A percentile compares a stretch with the other conserved stretches of the same genome.
Conservation (phyloP, 37 sponge, comb jelly and placozoan genomes). For the Dysidea cf. avara region DNA sequence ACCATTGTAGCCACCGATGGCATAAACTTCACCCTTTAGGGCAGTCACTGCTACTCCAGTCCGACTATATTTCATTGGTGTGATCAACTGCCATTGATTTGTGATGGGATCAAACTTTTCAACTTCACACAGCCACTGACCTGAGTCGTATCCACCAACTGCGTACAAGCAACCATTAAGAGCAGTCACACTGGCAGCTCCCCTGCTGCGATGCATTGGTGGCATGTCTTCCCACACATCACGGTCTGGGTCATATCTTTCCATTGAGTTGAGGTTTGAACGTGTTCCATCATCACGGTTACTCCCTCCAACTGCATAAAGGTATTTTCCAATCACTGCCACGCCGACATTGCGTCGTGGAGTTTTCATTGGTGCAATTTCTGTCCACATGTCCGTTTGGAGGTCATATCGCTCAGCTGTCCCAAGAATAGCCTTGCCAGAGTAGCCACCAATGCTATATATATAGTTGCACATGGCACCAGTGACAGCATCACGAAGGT, state of each 20-base stretch:
- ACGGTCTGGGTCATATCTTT: conserved; percentile 82
- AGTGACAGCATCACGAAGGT: conserved; percentile 79
- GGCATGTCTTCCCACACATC: conserved; percentile 93
- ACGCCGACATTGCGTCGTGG: conserved; percentile 89
- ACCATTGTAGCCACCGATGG: conserved; percentile 91
- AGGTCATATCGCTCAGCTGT: conserved; percentile 88
- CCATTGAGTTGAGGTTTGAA: conserved; percentile 89
- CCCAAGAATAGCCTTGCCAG: conserved; percentile 82
- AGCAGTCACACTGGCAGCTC: conserved; percentile 86
- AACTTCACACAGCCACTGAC: conserved; percentile 93
- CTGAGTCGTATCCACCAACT: conserved; percentile 88
- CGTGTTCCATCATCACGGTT: conserved; percentile 89
- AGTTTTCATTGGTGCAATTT: conserved; percentile 83
- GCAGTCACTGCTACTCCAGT: conserved; percentile 93
- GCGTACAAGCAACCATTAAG: conserved; percentile 81
- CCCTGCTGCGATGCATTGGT: conserved; percentile 83
- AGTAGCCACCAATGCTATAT: conserved; percentile 85
- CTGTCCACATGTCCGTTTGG: conserved; percentile 72
- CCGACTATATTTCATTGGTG: conserved; percentile 81
- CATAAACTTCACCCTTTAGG: conserved; percentile 86
- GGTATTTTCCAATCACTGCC: conserved; percentile 77
- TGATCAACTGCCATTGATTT: conserved; percentile 80
- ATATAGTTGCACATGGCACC: conserved; percentile 78
- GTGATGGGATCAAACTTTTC: conserved; percentile 75
- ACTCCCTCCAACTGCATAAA: conserved; percentile 89